Base-by-base conservation (phyloP, 2,888 invertebrate genomes). In the Ophion slaviceki region DNA sequence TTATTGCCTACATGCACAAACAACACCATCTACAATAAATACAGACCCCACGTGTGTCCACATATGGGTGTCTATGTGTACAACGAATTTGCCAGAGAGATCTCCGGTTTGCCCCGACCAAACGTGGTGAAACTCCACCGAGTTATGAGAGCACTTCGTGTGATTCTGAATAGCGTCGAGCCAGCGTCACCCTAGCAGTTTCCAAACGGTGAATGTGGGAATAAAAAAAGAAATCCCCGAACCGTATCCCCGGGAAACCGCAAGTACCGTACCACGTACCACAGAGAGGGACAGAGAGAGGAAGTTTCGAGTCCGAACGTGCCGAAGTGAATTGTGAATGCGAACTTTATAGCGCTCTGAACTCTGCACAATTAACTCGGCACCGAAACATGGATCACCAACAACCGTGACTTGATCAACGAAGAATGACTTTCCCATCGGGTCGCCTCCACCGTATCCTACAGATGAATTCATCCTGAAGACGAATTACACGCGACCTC, bases 131-230 rank as follows among this genome's bases (percentile, higher is more conserved):
- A 59, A 62, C 74, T 72, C 76, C 47, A 74, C 78, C 53, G 74
- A 82, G 79, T 79, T 76, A 82, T 79, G 72, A 82, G 82, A 80
- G 79, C 70, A 67, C 82, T 80, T 36, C 59, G 80, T 74, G 71
- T 67, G 85, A 85, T 80, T 59, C 82, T 68, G 76, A 75, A 85
- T 82, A 85, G 57, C 79, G 78, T 72, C 62, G 70, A 53, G 17
- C 59, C 47, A 80, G 80, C 79, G 71, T 82, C 70, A 67, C 53
- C 59, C 53, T 59, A 32, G 17, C 17, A 70, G 70, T 53, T 70
- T 70, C 59, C 47, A 17, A n/a, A 8, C 28, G 53, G 24, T 28
- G 47, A 28, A 28, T 45, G 70, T 14, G 53, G n/a, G 28, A 20
- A 70, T 14, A 70, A 32, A 47, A 24, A 28, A 28, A 70, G 68